Evolutionary conservation across 2,113 vertebrate species (phyloP).

Genomic region (Serinus canaria): DNA sequence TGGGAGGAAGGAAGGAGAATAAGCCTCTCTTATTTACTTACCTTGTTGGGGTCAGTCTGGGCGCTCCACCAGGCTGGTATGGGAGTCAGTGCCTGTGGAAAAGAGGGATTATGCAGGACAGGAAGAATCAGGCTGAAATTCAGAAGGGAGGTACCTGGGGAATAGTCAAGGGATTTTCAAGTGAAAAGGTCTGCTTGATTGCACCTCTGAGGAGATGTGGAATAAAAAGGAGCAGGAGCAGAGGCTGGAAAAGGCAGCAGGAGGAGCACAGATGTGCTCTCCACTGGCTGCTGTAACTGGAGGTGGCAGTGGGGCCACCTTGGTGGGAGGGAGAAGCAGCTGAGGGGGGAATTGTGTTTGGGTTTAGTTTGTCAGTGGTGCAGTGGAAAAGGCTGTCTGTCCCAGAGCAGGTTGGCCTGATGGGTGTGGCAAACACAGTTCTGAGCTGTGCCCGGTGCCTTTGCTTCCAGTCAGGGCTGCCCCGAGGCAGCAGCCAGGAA

Average conservation of each 20-base stretch:
- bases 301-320: neutral
- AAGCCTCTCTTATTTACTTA: neutral
- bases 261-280: rapidly evolving
- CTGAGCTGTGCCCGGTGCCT: neutral
- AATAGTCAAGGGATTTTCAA: neutral
- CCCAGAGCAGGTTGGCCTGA: neutral
- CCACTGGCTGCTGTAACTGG: neutral
- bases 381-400: neutral
- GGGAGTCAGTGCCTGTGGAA: neutral
- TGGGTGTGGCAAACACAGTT: neutral
- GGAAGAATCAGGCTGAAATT: neutral
- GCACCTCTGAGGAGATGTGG: neutral
- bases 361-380: neutral
- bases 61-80: neutral
- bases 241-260: neutral
- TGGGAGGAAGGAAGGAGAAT: neutral
- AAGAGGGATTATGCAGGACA: neutral
- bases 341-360: rapidly evolving
- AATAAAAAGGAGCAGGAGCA: neutral
- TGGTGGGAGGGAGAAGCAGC: neutral
- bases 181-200: neutral
- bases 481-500: neutral
- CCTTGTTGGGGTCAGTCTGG: neutral
- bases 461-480: neutral
- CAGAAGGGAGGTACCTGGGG: neutral